Evolutionary conservation across 1,140 invertebrate species (phyloP), one percentile per base, ranked within the genome.

Genomic region (Aleiodes sp.): DNA sequence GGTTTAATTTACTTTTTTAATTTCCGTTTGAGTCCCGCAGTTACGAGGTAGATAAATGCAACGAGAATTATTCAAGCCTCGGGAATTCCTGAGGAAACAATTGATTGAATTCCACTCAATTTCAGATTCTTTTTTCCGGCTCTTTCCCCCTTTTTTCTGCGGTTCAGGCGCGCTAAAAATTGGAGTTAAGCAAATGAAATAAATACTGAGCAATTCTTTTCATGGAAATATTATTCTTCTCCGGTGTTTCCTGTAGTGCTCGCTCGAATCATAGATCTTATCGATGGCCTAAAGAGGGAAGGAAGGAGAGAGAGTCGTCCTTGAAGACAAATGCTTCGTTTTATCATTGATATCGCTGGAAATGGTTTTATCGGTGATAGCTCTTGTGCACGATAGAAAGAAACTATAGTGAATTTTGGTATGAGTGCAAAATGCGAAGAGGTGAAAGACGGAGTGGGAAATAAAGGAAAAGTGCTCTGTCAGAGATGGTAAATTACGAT

Each of bases 301-400:
- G 52, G 10, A 2, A 56, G 52, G 7, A 56, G 9, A 56, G 24
- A 59, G 28, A 59, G 52, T 16, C 19, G 33, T 67, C 59, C n/a
- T 57, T 43, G 60, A 71, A 71, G 70, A 71, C 65, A 63, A 68
- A 71, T 68, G 60, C 65, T 68, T 64, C 70, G 68, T 70, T 73
- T 73, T 73, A 73, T 73, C 72, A 73, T 73, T 70, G 72, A 73
- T 73, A 73, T 73, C 65, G 61, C 65, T 70, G 61, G 61, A 70
- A 73, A 73, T 73, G 72, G 68, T 73, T 73, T 73, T 73, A 73
- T 73, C 72, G 72, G 60, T 73, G 72, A 73, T 73, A 70, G 72
- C 68, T 73, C 67, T 72, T 19, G 56, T 59, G 28, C 56, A 29
- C 56, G 56, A 63, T 33, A 35, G 59, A 52, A 62, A 52, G 61